phyloP scores from a whole-genome alignment of 2,888 invertebrate genomes.

The Apamea sordens region DNA sequence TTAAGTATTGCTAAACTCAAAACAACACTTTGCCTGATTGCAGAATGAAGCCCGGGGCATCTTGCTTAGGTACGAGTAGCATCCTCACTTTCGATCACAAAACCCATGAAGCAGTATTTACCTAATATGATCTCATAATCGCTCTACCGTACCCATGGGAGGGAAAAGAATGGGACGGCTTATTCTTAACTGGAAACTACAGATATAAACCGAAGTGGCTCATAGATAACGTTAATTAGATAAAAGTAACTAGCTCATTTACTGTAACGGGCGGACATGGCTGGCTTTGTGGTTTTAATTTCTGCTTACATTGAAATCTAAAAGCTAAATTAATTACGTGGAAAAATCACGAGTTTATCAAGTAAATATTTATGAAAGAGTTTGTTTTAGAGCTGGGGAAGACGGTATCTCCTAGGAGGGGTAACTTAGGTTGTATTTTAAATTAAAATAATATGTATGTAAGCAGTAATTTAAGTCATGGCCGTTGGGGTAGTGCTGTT shows the following conservation, averaged over 20 bases:
- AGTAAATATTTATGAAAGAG: not conserved
- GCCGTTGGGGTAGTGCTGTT: not conserved
- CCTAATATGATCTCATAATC: conserved; percentile 34
- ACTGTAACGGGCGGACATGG: conserved; percentile 56
- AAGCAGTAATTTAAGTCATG: not conserved
- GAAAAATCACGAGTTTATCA: not conserved
- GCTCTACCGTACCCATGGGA: not conserved
- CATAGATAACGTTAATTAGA: conserved; percentile 54
- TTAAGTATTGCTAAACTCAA: not conserved
- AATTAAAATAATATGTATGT: not conserved
- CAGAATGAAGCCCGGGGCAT: not conserved
- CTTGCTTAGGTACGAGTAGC: not conserved
- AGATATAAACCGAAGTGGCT: conserved; percentile 53
- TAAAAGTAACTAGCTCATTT: conserved; percentile 63
- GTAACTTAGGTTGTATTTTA: not conserved
- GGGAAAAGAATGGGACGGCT: conserved; percentile 23
- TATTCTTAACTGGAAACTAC: conserved; percentile 45
- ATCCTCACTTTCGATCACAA: not conserved
- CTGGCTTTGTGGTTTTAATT: conserved; percentile 67
- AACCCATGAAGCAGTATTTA: conserved; percentile 12
- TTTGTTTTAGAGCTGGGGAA: not conserved
- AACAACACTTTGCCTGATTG: not conserved
- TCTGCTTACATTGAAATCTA: conserved; percentile 61
- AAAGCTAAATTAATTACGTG: conserved; percentile 19
- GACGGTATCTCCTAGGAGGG: not conserved